Evolutionary conservation across 1,140 invertebrate genomes (phyloP), one percentile per base, ranked within the genome.

Genomic region (Drosophila carrolli): DNA sequence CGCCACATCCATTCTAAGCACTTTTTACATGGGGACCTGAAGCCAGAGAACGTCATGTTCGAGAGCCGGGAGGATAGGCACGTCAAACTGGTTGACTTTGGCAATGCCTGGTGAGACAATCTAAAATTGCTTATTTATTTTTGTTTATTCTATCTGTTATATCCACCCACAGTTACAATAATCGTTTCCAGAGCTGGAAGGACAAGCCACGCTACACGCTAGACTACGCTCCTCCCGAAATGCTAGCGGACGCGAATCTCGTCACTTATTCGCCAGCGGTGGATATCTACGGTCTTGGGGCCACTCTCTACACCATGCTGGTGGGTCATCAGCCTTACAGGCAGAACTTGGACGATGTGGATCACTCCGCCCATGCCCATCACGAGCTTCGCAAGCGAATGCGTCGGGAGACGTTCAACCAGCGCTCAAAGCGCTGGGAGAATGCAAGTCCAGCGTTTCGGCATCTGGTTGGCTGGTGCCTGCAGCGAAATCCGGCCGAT

Each of bases 211-310:
- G 97, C 85, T 98, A 97, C 89, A 98, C 97, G 0, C 93, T 98
- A 4, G 95, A 96, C 60, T 98, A 98, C 93, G 97, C 97, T 6
- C 97, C 97, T 2, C 97, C 97, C 1, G 97, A 98, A 93, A 96
- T 98, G 1, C 90, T 98, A 0, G 93, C 93, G 50, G 93, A 93
- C 56, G 66, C 81, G 47, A 93, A 93, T n/a, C 81, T 81, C 0
- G 93, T 93, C 59, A 94, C 93, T 0, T 98, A 98, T 91, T 96
- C 97, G 88, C 96, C 97, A 89, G 96, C 96, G 73, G 98, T 97
- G 94, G 97, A 98, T 93, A 92, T 98, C 16, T 98, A 97, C 96
- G 97, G 96, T 90, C 92, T 98, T 8, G 97, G 97, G 4, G 97
- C 97, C 1, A 96, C 97, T 75, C 90, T 98, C 91, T 98, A 97